Percentiles rank a stretch among this genome's conserved stretches.
These are phyloP conservation scores for Oostethus manadensis DNA, from an alignment of 2,113 vertebrate genomes.

Conservation along the genomic window DNA sequence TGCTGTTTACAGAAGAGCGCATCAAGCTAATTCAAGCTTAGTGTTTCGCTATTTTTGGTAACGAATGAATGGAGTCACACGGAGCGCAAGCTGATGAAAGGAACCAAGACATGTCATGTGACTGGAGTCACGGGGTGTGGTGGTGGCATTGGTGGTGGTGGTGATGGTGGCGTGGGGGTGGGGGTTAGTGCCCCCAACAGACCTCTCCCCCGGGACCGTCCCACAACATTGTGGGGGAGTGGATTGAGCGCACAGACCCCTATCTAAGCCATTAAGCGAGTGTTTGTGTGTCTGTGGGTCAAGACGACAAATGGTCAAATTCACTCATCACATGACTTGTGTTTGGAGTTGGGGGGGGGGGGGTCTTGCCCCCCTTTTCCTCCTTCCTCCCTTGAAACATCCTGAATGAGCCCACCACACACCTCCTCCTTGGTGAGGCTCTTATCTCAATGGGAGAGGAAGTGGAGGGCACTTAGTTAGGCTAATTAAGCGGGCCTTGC, in stretches of 20 bases:
- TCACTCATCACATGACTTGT: conserved; percentile 68
- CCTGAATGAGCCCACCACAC: conserved; percentile 20
- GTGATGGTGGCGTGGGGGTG: no score
- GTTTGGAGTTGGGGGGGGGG: conserved; percentile 34
- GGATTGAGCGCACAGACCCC: conserved; percentile 35
- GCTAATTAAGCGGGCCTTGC: conserved; percentile 58
- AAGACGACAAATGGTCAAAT: conserved; percentile 70
- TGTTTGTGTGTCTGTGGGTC: conserved; percentile 37
- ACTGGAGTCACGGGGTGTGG: conserved; percentile 25
- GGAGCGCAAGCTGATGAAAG: conserved; percentile 17
- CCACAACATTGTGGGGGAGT: conserved; percentile 37
- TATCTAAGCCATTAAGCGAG: conserved; percentile 56
- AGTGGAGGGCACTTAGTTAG: conserved; percentile 61
- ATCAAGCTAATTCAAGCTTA: not conserved
- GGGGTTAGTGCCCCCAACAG: conserved; percentile 9
- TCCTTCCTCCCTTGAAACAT: conserved; percentile 21
- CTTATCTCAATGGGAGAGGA: conserved; percentile 68
- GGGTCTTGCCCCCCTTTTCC: conserved; percentile 19
- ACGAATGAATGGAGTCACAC: conserved; percentile 25
- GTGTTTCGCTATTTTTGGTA: conserved; percentile 9
- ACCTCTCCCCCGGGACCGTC: conserved; percentile 17
- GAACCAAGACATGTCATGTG: conserved; percentile 28
- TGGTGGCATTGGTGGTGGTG: no score
- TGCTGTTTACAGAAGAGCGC: not conserved
- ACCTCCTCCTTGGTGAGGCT: conserved; percentile 31